phyloP scores from a whole-genome alignment of 2,113 vertebrate species.

The Halcyon senegalensis region DNA sequence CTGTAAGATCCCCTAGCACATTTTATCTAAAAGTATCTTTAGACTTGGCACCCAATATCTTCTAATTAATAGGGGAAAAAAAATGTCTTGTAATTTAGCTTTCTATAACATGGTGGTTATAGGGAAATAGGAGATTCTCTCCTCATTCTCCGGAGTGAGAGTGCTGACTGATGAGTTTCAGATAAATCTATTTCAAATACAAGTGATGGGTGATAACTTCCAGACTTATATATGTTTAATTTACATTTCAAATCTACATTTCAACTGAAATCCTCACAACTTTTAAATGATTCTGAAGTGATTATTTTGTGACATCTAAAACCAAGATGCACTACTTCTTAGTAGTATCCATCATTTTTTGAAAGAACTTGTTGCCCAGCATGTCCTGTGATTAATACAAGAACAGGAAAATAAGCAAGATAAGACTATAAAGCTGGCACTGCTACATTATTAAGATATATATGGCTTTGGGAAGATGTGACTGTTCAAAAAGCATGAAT shows the following conservation, averaged over 20 bases:
- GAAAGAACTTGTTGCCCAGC: background rate
- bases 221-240: background rate
- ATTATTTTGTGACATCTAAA: background rate
- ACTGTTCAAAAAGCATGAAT: background rate
- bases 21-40: background rate
- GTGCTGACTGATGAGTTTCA: background rate
- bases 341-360: background rate
- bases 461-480: rapidly evolving
- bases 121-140: background rate
- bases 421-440: background rate
- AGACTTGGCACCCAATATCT: background rate
- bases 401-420: background rate
- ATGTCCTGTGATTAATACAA: background rate
- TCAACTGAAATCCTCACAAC: background rate
- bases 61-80: background rate
- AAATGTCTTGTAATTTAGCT: background rate
- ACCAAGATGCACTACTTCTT: background rate
- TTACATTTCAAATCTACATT: background rate
- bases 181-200: background rate
- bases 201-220: background rate
- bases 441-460: background rate
- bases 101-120: background rate
- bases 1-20: background rate
- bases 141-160: background rate
- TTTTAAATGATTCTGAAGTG: background rate